phyloP scores from a whole-genome alignment of 2,113 vertebrate species.

The Clarias macrocephalus region DNA sequence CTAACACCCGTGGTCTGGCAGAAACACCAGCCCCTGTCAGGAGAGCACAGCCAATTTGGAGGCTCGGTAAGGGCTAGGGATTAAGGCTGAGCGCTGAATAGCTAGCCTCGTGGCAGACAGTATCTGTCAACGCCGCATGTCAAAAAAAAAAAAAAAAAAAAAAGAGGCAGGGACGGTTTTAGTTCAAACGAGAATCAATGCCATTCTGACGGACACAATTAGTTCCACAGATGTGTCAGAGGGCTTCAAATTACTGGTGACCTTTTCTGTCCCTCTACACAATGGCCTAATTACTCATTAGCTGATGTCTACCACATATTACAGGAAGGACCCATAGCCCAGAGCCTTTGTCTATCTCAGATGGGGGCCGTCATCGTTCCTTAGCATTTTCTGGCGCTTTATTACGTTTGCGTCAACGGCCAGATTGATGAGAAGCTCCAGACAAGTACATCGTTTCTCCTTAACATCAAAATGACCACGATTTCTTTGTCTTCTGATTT shows the following conservation, averaged over 20 bases:
- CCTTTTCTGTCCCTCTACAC: slow-evolving; percentile 64
- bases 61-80: slow-evolving; percentile 58
- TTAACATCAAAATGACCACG: slow-evolving; percentile 32
- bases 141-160: slow-evolving; percentile 45
- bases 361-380: slow-evolving; percentile 49
- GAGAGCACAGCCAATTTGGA: slow-evolving; percentile 64
- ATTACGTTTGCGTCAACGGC: slow-evolving; percentile 59
- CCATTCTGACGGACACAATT: slow-evolving; percentile 65
- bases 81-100: slow-evolving; percentile 47
- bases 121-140: slow-evolving; percentile 64
- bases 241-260: slow-evolving; percentile 66
- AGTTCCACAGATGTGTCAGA: slow-evolving; percentile 70
- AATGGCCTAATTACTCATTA: slow-evolving; percentile 69
- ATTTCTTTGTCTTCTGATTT: slow-evolving; percentile 55
- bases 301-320: slow-evolving; percentile 56
- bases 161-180: slow-evolving; percentile 58
- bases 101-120: slow-evolving; percentile 52
- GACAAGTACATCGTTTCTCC: slow-evolving; percentile 43
- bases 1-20: slow-evolving; percentile 50
- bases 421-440: slow-evolving; percentile 57
- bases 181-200: slow-evolving; percentile 72
- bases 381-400: slow-evolving; percentile 53
- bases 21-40: slow-evolving; percentile 51
- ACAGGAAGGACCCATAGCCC: slow-evolving; percentile 43
- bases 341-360: slow-evolving; percentile 55